Base-by-base conservation (phyloP, 2,888 invertebrate genomes). In the Parnassius mnemosyne region DNA sequence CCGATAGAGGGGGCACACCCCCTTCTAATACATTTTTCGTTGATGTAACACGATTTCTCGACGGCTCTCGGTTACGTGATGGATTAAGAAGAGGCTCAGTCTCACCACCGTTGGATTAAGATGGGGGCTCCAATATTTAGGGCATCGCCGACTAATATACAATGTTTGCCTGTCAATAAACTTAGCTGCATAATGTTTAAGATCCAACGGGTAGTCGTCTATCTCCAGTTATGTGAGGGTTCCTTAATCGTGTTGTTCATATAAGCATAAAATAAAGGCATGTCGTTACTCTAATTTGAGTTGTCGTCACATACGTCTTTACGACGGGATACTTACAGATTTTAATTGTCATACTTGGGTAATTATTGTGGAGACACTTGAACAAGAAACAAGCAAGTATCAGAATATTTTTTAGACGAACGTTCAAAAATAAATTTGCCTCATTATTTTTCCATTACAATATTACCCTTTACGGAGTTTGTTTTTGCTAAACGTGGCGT, bases 41-140 rank as follows among this genome's bases (percentile, higher is more conserved):
- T 90, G 91, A 92, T 92, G 91, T 92, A 91, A 92, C 92, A 90
- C 91, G 91, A 91, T 92, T 92, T 92, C 90, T 88, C 89, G 90
- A 86, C 85, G 90, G 87, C 85, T 86, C 84, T 85, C 85, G 84
- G 88, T 91, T 92, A 92, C 92, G 92, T 92, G 92, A 92, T 90
- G 91, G 92, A 92, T 92, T 92, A 92, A 90, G 88, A 84, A 84
- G 83, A 78, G 83, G 79, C 85, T 84, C 83, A 83, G 82, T 85
- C 83, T 85, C 84, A 81, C 85, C 85, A 80, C 83, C 83, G 80
- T 68, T 75, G 87, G 90, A 90, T 90, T 90, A 89, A 85, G 87
- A 83, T 69, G 77, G 78, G 79, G 53, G 77, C 83, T 83, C 78
- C 84, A 79, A 89, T 89, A 87, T 89, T 91, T 86, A 85, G 86